phyloP scores from a whole-genome alignment of 2,113 vertebrate species.

The Australoheros scitulus region DNA sequence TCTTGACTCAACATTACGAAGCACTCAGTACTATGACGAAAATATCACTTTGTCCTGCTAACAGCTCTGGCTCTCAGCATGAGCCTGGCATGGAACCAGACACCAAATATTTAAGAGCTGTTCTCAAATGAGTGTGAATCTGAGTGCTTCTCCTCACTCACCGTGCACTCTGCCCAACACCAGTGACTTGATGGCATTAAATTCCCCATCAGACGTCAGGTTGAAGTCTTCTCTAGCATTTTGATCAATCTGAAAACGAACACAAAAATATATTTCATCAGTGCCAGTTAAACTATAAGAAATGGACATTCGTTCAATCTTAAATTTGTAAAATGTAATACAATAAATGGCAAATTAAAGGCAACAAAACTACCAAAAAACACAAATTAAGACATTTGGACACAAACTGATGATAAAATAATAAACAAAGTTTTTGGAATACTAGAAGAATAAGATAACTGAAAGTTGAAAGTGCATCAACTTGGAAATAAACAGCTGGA shows the following conservation, averaged over 20 bases:
- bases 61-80: no score
- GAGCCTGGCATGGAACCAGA: no score
- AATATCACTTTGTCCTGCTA: not conserved
- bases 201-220: slow-evolving; percentile 68
- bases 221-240: slow-evolving; percentile 64
- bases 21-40: not conserved
- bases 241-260: slow-evolving; percentile 59
- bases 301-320: not conserved
- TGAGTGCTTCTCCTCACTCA: slow-evolving; percentile 39
- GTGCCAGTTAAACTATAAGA: not conserved
- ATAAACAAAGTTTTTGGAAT: not conserved
- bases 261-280: not conserved
- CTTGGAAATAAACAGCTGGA: not conserved
- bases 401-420: not conserved
- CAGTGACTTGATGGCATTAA: slow-evolving; percentile 62
- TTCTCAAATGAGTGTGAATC: not conserved
- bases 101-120: not conserved
- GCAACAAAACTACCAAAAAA: not conserved
- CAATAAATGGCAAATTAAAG: not conserved
- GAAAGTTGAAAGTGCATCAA: not conserved
- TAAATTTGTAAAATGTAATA: not conserved
- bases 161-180: slow-evolving; percentile 63
- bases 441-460: not conserved
- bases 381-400: not conserved
- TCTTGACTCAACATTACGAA: not conserved